Percentiles rank a stretch among this genome's conserved stretches.
Evolutionary conservation across 2,797 vertebrate genomes (phyloP).

Genomic region (Eulemur coronatus): DNA sequence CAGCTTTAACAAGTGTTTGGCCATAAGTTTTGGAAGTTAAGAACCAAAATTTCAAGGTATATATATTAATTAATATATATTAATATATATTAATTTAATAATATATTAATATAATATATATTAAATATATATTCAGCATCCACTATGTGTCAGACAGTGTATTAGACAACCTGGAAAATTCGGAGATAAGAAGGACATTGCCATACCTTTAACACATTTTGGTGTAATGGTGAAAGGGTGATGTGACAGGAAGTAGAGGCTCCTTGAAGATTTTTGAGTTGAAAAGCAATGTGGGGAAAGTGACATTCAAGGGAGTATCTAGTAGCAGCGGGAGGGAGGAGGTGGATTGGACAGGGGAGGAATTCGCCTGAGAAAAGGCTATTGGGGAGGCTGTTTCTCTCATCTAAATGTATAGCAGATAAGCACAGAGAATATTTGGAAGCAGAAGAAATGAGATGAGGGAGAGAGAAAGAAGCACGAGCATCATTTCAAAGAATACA

Average conservation of each 20-base stretch:
- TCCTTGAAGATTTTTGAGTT: neutral
- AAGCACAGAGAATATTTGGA: neutral
- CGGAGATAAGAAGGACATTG: neutral
- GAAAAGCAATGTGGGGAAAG: neutral
- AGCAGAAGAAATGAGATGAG: neutral
- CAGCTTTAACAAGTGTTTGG: neutral
- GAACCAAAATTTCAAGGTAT: neutral
- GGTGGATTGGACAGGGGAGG: neutral
- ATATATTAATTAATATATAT: no score
- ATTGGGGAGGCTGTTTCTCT: neutral
- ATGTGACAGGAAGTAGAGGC: neutral
- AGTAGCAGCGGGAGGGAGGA: neutral
- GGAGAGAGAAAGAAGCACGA: neutral
- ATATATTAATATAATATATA: no score
- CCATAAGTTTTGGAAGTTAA: neutral
- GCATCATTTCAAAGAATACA: neutral
- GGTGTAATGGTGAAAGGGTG: neutral
- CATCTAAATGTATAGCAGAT: neutral
- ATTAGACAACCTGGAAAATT: neutral
- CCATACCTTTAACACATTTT: neutral
- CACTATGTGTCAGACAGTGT: neutral
- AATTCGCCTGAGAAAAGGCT: neutral
- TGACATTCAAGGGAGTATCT: neutral
- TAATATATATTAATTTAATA: no score
- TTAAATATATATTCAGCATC: neutral